Base-by-base conservation (phyloP, 2,888 invertebrate genomes). In the Acrocyrtus sp. region DNA sequence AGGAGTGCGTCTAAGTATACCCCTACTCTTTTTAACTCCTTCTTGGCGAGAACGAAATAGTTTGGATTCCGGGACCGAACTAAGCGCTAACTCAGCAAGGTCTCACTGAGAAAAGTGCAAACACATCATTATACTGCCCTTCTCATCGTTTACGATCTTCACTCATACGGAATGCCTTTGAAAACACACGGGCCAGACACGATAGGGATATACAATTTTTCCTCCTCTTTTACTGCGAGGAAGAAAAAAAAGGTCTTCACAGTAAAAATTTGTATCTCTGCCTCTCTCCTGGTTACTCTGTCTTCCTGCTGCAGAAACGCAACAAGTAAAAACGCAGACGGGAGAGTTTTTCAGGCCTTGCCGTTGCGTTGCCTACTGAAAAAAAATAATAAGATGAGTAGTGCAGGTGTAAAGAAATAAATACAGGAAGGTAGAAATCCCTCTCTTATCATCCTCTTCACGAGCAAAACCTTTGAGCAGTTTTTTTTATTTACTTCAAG, bases 31-130 rank as follows among this genome's bases (percentile, higher is more conserved):
- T 12, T 12, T 5, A 34, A 34, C 34, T 34, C 34, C 12, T 26
- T 26, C 27, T 26, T n/a, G 19, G 5, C 6, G 39, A 45, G 45
- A 54, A 50, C 62, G 39, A 70, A 56, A 62, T 70, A 34, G 48
- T 63, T 61, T 34, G 57, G 63, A 70, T 61, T 70, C 63, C 62
- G 70, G 70, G 29, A 56, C 62, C 62, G 50, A 48, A 70, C 70
- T 70, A 63, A 70, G 12, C 63, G 21, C 19, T 21, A 12, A n/a
- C 34, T 45, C 62, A 70, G 63, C 50, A 69, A 70, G 63, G 57
- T 48, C 63, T 57, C 22, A 21, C 34, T 29, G 39, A 63, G 50
- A 70, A 62, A 62, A 63, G 57, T 70, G 70, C 70, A 63, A 68
- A 54, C 58, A 58, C 41, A 17, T 17, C 12, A 17, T 43, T n/a